Evolutionary conservation across 2,113 vertebrate genomes (phyloP).

Genomic region (Terrapene triunguis): DNA sequence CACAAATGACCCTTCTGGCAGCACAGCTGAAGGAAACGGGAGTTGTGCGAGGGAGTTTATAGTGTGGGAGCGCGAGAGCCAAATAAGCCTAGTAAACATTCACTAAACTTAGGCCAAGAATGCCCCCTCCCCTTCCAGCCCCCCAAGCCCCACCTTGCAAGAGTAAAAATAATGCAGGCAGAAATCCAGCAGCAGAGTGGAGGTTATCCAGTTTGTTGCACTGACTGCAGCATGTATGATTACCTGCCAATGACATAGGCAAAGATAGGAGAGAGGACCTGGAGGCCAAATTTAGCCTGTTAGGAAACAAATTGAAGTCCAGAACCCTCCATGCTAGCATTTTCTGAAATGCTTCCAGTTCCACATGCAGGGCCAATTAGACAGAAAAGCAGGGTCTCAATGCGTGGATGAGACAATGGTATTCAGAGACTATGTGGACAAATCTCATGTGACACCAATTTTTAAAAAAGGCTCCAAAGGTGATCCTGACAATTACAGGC

Average conservation of each 20-base stretch:
- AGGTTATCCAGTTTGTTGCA: background rate
- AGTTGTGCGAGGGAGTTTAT: background rate
- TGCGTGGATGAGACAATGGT: background rate
- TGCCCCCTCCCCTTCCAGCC: background rate
- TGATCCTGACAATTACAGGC: background rate
- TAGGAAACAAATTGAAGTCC: background rate
- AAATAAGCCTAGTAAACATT: background rate
- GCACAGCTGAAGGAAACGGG: background rate
- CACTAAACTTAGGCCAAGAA: background rate
- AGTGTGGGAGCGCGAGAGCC: background rate
- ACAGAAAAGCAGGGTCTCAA: background rate
- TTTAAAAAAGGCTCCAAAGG: background rate
- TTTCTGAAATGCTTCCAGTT: background rate
- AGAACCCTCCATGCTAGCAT: background rate
- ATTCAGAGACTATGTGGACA: background rate
- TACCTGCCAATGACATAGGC: background rate
- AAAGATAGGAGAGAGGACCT: background rate
- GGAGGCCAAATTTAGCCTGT: background rate
- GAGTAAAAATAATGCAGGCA: background rate
- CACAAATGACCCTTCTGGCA: background rate
- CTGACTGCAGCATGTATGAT: background rate
- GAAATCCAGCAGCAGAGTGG: background rate
- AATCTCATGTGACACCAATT: background rate
- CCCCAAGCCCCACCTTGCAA: background rate
- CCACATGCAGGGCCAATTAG: background rate